Evolutionary conservation across 2,888 invertebrate species (phyloP).

Genomic region (Spisula subtruncata): DNA sequence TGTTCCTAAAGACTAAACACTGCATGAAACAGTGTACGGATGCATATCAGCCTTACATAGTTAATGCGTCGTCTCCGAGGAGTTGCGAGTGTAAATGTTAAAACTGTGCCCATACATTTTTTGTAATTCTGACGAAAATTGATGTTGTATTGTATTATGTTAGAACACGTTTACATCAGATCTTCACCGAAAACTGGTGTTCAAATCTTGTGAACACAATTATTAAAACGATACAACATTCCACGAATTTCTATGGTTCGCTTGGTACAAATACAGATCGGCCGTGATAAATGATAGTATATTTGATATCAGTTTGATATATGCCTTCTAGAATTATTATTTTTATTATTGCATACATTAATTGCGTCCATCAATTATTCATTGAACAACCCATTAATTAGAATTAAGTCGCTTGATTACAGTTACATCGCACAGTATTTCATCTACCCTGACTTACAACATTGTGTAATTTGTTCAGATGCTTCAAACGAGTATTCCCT

Average conservation of each 20-base stretch:
- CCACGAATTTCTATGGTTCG: neutral
- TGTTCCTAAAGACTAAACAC: no score
- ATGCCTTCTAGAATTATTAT: no score
- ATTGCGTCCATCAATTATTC: no score
- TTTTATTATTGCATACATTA: no score
- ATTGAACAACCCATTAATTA: no score
- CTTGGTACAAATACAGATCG: neutral
- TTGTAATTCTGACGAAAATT: neutral
- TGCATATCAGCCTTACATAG: neutral
- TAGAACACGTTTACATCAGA: neutral
- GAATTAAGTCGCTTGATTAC: no score
- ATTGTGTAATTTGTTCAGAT: no score
- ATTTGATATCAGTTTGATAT: neutral
- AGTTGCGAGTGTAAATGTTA: neutral
- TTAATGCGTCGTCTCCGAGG: neutral
- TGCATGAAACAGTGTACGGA: neutral
- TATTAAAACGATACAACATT: neutral
- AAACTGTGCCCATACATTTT: neutral
- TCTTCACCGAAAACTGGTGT: neutral
- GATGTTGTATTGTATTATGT: no score
- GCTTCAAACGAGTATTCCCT: no score
- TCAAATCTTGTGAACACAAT: neutral
- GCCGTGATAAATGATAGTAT: neutral
- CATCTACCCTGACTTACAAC: no score
- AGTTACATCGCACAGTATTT: no score